Percentiles rank a stretch among this genome's conserved stretches.
phyloP scores from a whole-genome alignment of 2,888 invertebrate species.

The Pandemis cinnamomeana region DNA sequence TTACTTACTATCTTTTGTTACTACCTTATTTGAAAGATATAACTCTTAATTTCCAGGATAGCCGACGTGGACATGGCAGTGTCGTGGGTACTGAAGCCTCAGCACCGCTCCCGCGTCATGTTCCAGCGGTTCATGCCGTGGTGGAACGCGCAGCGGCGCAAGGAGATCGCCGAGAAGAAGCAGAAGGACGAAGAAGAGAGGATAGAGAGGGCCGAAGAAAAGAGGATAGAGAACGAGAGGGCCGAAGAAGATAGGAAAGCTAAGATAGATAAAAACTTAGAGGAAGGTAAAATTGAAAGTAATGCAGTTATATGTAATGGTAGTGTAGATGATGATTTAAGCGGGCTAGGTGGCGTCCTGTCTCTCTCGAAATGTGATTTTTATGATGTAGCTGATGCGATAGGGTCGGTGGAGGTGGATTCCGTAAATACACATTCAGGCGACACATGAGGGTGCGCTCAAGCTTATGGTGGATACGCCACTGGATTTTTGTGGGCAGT shows the following conservation, averaged over 20 bases:
- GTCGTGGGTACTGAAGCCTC: conserved; percentile 79
- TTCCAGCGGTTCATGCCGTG: conserved; percentile 82
- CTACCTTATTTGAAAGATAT: too few relatives aligned
- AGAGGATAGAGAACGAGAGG: conserved; percentile 32
- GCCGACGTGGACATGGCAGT: conserved; percentile 77
- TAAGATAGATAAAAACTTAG: neutral
- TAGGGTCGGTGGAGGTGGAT: neutral
- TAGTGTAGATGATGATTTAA: neutral
- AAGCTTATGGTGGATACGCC: neutral
- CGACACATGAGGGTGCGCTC: neutral
- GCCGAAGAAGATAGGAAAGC: neutral
- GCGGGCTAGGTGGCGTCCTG: neutral
- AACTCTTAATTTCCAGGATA: conserved; percentile 65
- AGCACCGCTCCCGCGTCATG: conserved; percentile 78
- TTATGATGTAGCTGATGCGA: neutral
- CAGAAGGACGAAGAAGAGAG: conserved; percentile 44
- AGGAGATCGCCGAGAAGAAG: conserved; percentile 70
- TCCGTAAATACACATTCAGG: neutral
- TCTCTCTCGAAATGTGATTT: neutral
- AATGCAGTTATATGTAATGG: neutral
- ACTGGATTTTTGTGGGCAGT: neutral
- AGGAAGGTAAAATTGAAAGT: neutral
- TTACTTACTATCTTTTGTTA: too few relatives aligned
- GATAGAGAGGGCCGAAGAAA: conserved; percentile 20
- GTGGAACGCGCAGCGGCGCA: conserved; percentile 73